Conservation (phyloP, 2,888 invertebrate genomes). For the Drosophila borborema region DNA sequence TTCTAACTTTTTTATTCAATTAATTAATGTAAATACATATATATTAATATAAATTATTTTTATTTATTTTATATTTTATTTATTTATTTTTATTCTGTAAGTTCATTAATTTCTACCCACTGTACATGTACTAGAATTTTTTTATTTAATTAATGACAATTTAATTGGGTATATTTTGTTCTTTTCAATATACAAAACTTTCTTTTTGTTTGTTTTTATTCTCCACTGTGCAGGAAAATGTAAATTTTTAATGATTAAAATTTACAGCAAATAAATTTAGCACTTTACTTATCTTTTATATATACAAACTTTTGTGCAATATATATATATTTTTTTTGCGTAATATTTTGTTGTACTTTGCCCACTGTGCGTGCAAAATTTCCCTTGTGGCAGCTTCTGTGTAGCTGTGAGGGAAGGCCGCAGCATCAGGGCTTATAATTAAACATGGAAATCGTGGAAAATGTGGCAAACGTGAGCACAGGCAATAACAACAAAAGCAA, state of each 20-base stretch:
- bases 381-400: constrained; percentile 63
- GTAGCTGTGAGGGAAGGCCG: constrained; percentile 28
- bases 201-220: not conserved
- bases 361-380: constrained; percentile 54
- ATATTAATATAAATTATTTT: too few species aligned
- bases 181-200: not conserved
- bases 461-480: constrained; percentile 66
- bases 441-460: constrained; percentile 77
- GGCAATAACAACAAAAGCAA: constrained; percentile 43
- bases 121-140: not conserved
- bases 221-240: not conserved
- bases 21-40: too few species aligned
- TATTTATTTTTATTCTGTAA: not conserved
- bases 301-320: too few species aligned
- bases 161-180: not conserved
- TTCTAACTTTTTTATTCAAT: too few species aligned
- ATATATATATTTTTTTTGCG: not conserved
- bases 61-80: not conserved
- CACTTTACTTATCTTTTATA: not conserved
- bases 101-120: not conserved
- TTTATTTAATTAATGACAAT: not conserved
- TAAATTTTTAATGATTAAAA: not conserved
- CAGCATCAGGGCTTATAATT: constrained; percentile 67
- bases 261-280: not conserved
- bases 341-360: not conserved